Conservation (phyloP, 2,888 invertebrate genomes). For the Harpagoxenus sublaevis region DNA sequence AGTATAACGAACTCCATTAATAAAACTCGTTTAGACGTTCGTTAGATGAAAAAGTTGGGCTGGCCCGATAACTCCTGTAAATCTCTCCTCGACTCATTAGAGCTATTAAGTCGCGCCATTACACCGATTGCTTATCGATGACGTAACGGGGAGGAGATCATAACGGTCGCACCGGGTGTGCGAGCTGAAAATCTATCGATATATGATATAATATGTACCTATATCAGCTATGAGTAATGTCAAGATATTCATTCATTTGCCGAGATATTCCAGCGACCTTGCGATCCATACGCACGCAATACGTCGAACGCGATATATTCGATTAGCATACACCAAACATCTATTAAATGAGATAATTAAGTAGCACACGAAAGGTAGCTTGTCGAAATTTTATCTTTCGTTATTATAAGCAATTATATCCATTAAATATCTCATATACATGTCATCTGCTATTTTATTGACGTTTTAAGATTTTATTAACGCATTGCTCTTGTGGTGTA, state of each 20-base stretch:
- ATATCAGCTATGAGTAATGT: neutral
- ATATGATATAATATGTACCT: too few species aligned
- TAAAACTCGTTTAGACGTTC: constrained; percentile 7
- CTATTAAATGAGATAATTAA: constrained; percentile 1
- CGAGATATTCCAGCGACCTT: neutral
- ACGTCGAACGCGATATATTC: neutral
- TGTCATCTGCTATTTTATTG: neutral
- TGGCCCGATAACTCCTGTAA: neutral
- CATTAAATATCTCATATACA: neutral
- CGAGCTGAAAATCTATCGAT: constrained; percentile 6
- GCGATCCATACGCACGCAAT: neutral
- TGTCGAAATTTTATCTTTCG: neutral
- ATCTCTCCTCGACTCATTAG: constrained; percentile 23
- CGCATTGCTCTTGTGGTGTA: neutral
- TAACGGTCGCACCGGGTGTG: neutral
- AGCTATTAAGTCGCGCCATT: constrained; percentile 23
- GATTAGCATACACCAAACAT: neutral
- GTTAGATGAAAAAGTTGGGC: neutral
- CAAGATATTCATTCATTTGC: neutral
- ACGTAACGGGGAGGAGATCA: constrained; percentile 2
- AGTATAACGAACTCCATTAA: constrained; percentile 18
- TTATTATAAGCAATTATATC: neutral
- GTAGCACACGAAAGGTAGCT: neutral
- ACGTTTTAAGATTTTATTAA: neutral
- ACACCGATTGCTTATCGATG: constrained; percentile 9